These are phyloP conservation scores for Neotoxoptera formosana DNA, from an alignment of 1,140 invertebrate genomes.

Conservation along the genomic window DNA sequence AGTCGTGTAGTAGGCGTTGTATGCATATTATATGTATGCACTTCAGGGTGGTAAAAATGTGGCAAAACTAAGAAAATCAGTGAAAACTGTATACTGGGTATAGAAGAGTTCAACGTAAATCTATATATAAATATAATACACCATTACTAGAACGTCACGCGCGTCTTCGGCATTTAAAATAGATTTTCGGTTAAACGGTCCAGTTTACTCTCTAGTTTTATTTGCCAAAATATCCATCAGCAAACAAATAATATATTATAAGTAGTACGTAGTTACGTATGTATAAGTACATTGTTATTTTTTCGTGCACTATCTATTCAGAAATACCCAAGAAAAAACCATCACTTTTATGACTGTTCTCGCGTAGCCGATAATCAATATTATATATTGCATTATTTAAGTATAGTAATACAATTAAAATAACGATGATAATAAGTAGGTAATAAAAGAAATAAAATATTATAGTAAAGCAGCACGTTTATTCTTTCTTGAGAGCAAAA, in stretches of 20 bases:
- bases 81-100: neutral
- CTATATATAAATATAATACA: neutral
- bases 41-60: neutral
- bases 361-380: neutral
- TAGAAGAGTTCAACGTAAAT: neutral
- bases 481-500: neutral
- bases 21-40: neutral
- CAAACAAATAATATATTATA: neutral
- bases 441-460: neutral
- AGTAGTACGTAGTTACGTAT: neutral
- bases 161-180: neutral
- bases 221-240: slow-evolving; percentile 19
- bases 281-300: neutral
- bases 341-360: neutral
- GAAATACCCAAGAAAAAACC: neutral
- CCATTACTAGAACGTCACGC: neutral
- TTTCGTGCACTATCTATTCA: neutral
- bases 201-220: neutral
- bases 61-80: neutral
- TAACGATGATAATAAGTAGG: neutral
- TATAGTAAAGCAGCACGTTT: neutral
- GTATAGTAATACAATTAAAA: too few species aligned
- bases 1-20: neutral
- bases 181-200: neutral
- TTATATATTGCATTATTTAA: neutral